Evolutionary conservation across 2,113 vertebrate species (phyloP).

Genomic region (Trematomus loennbergii): DNA sequence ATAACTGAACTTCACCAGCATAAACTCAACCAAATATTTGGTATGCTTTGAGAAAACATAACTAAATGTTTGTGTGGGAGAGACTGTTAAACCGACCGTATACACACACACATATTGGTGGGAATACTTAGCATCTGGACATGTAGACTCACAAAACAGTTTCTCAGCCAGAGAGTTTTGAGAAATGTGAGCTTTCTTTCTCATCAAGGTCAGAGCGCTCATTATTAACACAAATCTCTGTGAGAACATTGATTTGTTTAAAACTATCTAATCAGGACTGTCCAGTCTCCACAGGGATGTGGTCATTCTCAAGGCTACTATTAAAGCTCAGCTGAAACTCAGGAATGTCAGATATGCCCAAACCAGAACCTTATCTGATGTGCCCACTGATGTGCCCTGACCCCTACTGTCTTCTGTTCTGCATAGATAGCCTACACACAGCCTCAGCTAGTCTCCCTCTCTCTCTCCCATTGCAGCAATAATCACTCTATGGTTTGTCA

Average conservation of each 20-base stretch:
- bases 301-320: constrained; percentile 11
- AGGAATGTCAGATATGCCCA: not conserved
- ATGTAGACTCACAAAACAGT: not conserved
- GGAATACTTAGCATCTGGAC: constrained; percentile 7
- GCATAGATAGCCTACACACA: not conserved
- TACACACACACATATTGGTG: not conserved
- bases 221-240: constrained; percentile 21
- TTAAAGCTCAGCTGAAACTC: not conserved
- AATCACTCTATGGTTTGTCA: not conserved
- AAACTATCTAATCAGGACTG: constrained; percentile 22
- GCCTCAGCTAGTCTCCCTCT: not conserved
- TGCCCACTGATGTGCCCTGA: not conserved
- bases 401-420: not conserved
- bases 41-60: constrained; percentile 25
- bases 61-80: constrained; percentile 43
- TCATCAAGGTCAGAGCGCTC: constrained; percentile 34
- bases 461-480: not conserved
- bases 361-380: not conserved
- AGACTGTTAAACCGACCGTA: constrained; percentile 7
- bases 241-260: constrained; percentile 36
- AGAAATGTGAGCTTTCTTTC: not conserved
- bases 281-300: not conserved
- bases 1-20: not conserved
- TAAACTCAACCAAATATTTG: constrained; percentile 60
- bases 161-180: not conserved